Evolutionary conservation across 2,888 invertebrate genomes (phyloP), one percentile per base, ranked within the genome.

Genomic region (Lagria hirta): DNA sequence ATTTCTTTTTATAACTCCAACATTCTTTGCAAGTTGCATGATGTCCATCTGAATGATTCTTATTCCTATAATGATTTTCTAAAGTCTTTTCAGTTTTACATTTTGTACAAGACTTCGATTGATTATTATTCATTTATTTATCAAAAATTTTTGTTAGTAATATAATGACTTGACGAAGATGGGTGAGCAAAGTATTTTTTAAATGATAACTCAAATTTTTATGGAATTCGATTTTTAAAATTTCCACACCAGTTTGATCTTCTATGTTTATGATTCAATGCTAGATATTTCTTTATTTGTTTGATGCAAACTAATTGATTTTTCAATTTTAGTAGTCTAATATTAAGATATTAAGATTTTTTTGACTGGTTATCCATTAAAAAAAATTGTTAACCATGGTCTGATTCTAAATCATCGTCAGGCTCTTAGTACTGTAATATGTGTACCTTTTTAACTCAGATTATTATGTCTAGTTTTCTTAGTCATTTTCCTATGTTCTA

Each of bases 61-160:
- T 36, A 36, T 36, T 36, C 26, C 36, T 36, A 36, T 36, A 36
- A 36, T 36, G 27, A 36, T 36, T 36, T 36, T 36, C 36, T 36
- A 36, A 33, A 33, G 36, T 36, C 20, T 36, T 36, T 36, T 36
- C 26, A 36, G 26, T 17, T 29, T 29, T 29, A 29, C 37, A 37
- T 37, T 37, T 37, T 37, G 37, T 37, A 37, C 35, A 35, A 23
- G 35, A 24, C 37, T 37, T 37, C 20, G 34, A 34, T 34, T 34
- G 34, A 29, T 37, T 27, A 28, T 37, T 37, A 28, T 22, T 28
- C 29, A 37, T 37, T 37, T 37, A 37, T 37, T 37, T 37, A 37
- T 37, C 37, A 37, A 37, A 37, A 37, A 8, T 28, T 37, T 37
- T 37, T 37, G 37, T 37, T 37, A 37, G 37, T 28, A 37, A 37